These are phyloP conservation scores for Neosilurus hyrtlii DNA, from an alignment of 2,797 vertebrate species.

Conservation along the genomic window DNA sequence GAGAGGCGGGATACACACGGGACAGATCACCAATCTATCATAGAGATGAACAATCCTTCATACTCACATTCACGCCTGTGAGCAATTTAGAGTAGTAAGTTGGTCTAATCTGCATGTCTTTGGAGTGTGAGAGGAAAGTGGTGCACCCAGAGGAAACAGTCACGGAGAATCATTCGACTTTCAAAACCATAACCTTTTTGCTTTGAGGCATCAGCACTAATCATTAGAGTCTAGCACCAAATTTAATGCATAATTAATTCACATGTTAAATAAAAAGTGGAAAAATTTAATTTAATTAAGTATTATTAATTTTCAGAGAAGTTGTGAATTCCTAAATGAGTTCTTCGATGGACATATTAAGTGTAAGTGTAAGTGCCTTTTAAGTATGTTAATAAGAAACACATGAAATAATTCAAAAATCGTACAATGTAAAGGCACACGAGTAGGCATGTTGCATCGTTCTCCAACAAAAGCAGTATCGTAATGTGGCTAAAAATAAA, in stretches of 20 bases:
- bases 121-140: too few species aligned
- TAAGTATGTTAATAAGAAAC: background rate
- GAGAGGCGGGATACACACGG: too few species aligned
- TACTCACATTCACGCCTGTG: too few species aligned
- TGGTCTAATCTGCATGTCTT: too few species aligned
- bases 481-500: background rate
- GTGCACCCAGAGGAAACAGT: too few species aligned
- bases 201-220: too few species aligned
- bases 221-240: too few species aligned
- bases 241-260: background rate
- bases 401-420: constrained; percentile 13
- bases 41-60: too few species aligned
- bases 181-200: too few species aligned
- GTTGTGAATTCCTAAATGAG: background rate
- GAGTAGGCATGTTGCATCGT: background rate
- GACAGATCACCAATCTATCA: too few species aligned
- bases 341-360: constrained; percentile 9
- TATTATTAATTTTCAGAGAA: background rate
- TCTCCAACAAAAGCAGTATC: background rate
- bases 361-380: background rate
- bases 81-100: too few species aligned
- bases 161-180: too few species aligned
- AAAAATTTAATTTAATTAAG: background rate
- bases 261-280: constrained; percentile 15
- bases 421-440: background rate